Conservation (phyloP, 2,797 vertebrate genomes). For the Acanthiza pusilla region DNA sequence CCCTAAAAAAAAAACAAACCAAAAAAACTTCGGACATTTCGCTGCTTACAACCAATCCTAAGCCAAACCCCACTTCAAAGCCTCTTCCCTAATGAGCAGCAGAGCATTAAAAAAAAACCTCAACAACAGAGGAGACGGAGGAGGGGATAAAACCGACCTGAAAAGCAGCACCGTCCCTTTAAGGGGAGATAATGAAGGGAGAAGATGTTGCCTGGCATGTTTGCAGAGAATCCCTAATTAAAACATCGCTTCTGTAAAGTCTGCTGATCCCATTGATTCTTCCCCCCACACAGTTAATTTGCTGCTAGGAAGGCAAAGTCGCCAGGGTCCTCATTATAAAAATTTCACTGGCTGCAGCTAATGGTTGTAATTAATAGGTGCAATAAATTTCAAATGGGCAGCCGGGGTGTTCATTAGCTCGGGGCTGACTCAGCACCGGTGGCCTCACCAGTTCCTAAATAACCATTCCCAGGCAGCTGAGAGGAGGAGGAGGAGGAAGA, state of each 20-base stretch:
- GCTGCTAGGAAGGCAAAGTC: slow-evolving; percentile 61
- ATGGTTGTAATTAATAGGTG: slow-evolving; percentile 75
- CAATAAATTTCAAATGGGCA: slow-evolving; percentile 69
- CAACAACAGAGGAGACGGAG: not conserved
- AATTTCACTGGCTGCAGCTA: slow-evolving; percentile 66
- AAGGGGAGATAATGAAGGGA: slow-evolving; percentile 57
- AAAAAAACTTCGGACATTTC: not conserved
- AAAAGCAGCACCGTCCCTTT: slow-evolving; percentile 28
- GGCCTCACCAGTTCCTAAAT: slow-evolving; percentile 71
- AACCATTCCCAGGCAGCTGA: slow-evolving; percentile 60
- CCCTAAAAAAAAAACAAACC: not conserved
- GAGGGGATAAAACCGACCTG: not conserved
- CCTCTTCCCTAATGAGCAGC: not conserved
- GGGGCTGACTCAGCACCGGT: slow-evolving; percentile 73
- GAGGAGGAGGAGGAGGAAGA: slow-evolving; percentile 4
- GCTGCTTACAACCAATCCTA: not conserved
- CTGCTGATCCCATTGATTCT: slow-evolving; percentile 54
- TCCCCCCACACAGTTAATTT: slow-evolving; percentile 59
- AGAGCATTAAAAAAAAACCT: not conserved
- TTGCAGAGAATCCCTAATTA: slow-evolving; percentile 67
- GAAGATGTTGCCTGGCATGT: slow-evolving; percentile 44
- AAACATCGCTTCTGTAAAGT: slow-evolving; percentile 63
- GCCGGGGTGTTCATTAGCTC: slow-evolving; percentile 72
- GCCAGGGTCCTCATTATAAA: slow-evolving; percentile 65
- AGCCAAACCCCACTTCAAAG: slow-evolving; percentile 18